phyloP scores from a whole-genome alignment of 2,888 invertebrate genomes.

The Noctua janthe region DNA sequence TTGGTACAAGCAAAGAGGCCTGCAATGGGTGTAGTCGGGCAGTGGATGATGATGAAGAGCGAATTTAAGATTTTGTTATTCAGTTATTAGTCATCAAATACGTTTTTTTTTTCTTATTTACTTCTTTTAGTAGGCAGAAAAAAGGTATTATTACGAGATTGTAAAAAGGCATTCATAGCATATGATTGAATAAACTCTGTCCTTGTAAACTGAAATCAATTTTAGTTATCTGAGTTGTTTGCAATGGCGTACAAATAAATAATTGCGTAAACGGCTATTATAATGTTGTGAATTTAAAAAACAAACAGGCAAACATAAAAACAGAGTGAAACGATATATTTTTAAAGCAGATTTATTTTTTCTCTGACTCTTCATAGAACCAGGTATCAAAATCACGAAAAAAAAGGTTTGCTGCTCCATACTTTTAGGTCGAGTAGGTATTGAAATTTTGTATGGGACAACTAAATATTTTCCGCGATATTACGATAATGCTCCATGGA shows the following conservation, averaged over 20 bases:
- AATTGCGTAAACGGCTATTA: slow-evolving; percentile 16
- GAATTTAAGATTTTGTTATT: background rate
- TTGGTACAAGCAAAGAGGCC: background rate
- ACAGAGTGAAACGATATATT: background rate
- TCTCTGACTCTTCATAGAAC: background rate
- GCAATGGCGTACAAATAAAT: slow-evolving; percentile 22
- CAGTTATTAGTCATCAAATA: background rate
- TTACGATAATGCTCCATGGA: background rate
- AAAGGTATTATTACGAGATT: background rate
- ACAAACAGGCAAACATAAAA: slow-evolving; percentile 12
- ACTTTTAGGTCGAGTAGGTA: background rate
- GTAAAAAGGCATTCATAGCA: slow-evolving; percentile 4
- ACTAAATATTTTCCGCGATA: background rate
- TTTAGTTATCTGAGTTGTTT: slow-evolving; percentile 27
- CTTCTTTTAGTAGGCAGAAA: background rate
- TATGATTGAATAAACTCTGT: slow-evolving; percentile 13
- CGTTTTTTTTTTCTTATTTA: background rate
- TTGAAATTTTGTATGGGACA: background rate
- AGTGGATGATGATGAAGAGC: background rate
- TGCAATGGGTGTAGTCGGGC: background rate
- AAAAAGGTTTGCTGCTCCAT: too few species aligned
- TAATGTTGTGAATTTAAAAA: slow-evolving; percentile 19
- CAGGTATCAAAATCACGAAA: background rate
- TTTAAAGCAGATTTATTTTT: background rate
- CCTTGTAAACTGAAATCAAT: slow-evolving; percentile 12